Evolutionary conservation across 2,888 invertebrate species (phyloP).

Genomic region (Ochropleura leucogaster): DNA sequence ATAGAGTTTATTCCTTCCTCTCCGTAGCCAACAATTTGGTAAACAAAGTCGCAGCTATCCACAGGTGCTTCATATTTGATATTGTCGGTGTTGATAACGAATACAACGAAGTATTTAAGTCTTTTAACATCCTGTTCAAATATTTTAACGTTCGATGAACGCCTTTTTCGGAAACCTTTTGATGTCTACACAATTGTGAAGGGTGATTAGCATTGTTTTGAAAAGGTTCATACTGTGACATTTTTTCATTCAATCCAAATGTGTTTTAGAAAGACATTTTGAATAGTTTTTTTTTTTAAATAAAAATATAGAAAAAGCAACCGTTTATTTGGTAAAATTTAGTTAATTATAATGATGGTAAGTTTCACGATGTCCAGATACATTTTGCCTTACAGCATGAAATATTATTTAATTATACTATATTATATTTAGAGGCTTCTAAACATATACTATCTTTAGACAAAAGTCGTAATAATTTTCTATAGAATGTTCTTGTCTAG

Average conservation of each 20-base stretch:
- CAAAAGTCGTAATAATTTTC: neutral
- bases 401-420: too few species aligned
- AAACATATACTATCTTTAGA: too few species aligned
- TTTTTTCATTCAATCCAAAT: neutral
- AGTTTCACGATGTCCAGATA: too few species aligned
- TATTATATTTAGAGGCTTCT: too few species aligned
- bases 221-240: slow-evolving; percentile 11
- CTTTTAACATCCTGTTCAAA: slow-evolving; percentile 17
- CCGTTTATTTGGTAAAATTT: too few species aligned
- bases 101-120: slow-evolving; percentile 14
- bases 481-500: neutral
- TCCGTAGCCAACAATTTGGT: slow-evolving; percentile 1
- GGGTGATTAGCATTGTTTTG: slow-evolving; percentile 17
- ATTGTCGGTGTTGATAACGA: slow-evolving; percentile 6
- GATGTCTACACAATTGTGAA: slow-evolving; percentile 16
- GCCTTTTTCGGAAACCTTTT: slow-evolving; percentile 18
- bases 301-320: too few species aligned
- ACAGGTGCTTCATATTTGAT: slow-evolving; percentile 16
- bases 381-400: too few species aligned
- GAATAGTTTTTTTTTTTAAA: too few species aligned
- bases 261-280: neutral
- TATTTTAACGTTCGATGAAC: neutral
- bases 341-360: too few species aligned
- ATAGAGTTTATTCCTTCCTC: neutral
- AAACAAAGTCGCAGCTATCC: slow-evolving; percentile 1